Evolutionary conservation across 2,888 invertebrate genomes (phyloP).

Genomic region (Agrochola macilenta): DNA sequence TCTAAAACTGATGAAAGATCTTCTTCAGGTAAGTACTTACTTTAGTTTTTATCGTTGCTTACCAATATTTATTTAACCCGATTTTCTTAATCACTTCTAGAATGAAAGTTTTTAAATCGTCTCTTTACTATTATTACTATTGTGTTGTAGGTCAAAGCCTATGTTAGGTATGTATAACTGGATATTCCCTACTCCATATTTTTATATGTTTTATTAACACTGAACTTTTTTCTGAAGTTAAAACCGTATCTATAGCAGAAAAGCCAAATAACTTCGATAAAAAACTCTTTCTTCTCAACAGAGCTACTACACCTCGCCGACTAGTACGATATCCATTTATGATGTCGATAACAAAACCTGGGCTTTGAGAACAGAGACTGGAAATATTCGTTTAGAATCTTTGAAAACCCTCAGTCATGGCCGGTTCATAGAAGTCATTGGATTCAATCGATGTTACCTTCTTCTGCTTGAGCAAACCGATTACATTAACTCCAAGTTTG

Average conservation of each 20-base stretch:
- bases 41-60: background rate
- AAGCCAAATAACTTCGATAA: background rate
- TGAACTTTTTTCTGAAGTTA: background rate
- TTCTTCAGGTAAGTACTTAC: slow-evolving; percentile 40
- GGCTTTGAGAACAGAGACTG: slow-evolving; percentile 2
- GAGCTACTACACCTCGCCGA: slow-evolving; percentile 39
- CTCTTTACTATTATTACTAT: background rate
- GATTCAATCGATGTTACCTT: slow-evolving; percentile 62
- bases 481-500: slow-evolving; percentile 62
- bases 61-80: background rate
- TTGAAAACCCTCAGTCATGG: slow-evolving; percentile 41
- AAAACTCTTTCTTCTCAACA: background rate
- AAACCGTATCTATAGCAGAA: background rate
- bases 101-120: background rate
- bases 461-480: slow-evolving; percentile 60
- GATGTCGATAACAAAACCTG: slow-evolving; percentile 26
- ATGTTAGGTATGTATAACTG: background rate
- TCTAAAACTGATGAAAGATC: slow-evolving; percentile 46
- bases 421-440: slow-evolving; percentile 41
- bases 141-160: no score
- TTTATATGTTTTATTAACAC: background rate
- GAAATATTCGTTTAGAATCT: slow-evolving; percentile 20
- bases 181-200: background rate
- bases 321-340: background rate
- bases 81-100: background rate